A percentile compares a stretch with the other conserved stretches of the same genome.
These are phyloP conservation scores for Cataglyphis hispanica DNA, from an alignment of 1,140 invertebrate species.

Conservation along the genomic window DNA sequence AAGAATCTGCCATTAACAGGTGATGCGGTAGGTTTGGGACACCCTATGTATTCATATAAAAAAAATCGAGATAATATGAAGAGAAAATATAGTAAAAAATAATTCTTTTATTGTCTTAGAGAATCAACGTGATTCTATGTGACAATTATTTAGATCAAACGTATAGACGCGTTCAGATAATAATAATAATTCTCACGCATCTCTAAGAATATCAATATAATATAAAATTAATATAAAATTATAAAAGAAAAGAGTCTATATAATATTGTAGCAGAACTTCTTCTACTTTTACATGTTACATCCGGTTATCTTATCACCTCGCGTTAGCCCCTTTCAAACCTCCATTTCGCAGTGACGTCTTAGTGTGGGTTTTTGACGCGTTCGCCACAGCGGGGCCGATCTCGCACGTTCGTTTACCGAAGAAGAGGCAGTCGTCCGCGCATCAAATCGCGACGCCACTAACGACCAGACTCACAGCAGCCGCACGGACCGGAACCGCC, in stretches of 20 bases:
- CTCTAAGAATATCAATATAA: not conserved
- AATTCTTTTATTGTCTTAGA: not conserved
- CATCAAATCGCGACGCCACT: conserved; percentile 71
- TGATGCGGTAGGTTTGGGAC: too few species aligned
- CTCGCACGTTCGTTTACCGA: conserved; percentile 48
- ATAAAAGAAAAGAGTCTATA: not conserved
- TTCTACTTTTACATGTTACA: not conserved
- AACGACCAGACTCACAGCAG: conserved; percentile 44
- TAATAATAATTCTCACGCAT: not conserved
- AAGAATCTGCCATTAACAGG: too few species aligned
- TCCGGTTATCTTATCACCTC: conserved; percentile 45
- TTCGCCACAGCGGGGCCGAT: conserved; percentile 47
- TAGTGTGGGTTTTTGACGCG: conserved; percentile 41
- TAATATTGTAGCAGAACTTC: too few species aligned
- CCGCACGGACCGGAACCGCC: conserved; percentile 54
- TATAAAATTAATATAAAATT: too few species aligned
- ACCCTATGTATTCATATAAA: not conserved
- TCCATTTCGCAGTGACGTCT: not conserved
- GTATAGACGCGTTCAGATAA: not conserved
- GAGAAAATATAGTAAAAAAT: not conserved
- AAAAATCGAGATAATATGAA: not conserved
- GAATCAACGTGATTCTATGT: not conserved
- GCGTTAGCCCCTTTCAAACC: conserved; percentile 10
- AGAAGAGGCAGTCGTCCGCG: conserved; percentile 50
- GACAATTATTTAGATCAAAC: not conserved